phyloP scores from a whole-genome alignment of 2,797 vertebrate genomes.

The Adrianichthys oophorus region DNA sequence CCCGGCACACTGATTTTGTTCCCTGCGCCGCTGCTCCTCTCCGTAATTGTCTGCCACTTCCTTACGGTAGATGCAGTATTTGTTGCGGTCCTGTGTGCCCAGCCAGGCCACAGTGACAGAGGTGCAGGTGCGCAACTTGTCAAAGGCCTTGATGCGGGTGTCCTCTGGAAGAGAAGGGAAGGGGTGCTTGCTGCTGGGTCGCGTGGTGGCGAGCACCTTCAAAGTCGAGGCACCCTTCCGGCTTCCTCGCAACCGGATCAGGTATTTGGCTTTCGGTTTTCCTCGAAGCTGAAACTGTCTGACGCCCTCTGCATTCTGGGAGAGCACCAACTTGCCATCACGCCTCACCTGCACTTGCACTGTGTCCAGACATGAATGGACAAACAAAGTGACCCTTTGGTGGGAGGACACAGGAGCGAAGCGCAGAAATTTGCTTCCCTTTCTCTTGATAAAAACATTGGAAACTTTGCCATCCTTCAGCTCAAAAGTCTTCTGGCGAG shows the following conservation, averaged over 20 bases:
- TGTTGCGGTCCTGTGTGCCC: slow-evolving; percentile 96
- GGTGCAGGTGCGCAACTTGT: slow-evolving; percentile 94
- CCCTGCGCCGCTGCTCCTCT: slow-evolving; percentile 88
- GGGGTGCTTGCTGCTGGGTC: slow-evolving; percentile 86
- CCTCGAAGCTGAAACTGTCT: slow-evolving; percentile 93
- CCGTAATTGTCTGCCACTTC: slow-evolving; percentile 88
- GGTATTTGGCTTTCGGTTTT: slow-evolving; percentile 94
- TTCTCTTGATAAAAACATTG: slow-evolving; percentile 92
- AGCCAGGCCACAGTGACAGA: slow-evolving; percentile 96
- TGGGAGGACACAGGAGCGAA: slow-evolving; percentile 95
- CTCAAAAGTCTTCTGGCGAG: slow-evolving; percentile 90
- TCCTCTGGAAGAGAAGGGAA: slow-evolving; percentile 97
- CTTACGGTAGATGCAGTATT: slow-evolving; percentile 94
- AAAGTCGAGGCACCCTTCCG: slow-evolving; percentile 90
- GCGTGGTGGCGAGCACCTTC: slow-evolving; percentile 90
- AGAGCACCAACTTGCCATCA: slow-evolving; percentile 90
- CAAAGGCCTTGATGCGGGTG: slow-evolving; percentile 94
- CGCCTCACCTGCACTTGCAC: slow-evolving; percentile 92
- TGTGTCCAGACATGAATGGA: slow-evolving; percentile 90
- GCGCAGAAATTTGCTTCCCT: slow-evolving; percentile 88
- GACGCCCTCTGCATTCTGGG: slow-evolving; percentile 90
- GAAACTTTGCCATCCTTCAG: slow-evolving; percentile 94
- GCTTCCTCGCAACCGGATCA: slow-evolving; percentile 90
- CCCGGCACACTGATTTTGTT: slow-evolving; percentile 94
- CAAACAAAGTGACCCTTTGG: slow-evolving; percentile 89